A percentile compares a stretch with the other conserved stretches of the same genome.
Conservation (phyloP, 2,888 invertebrate species). For the Carcina quercana region DNA sequence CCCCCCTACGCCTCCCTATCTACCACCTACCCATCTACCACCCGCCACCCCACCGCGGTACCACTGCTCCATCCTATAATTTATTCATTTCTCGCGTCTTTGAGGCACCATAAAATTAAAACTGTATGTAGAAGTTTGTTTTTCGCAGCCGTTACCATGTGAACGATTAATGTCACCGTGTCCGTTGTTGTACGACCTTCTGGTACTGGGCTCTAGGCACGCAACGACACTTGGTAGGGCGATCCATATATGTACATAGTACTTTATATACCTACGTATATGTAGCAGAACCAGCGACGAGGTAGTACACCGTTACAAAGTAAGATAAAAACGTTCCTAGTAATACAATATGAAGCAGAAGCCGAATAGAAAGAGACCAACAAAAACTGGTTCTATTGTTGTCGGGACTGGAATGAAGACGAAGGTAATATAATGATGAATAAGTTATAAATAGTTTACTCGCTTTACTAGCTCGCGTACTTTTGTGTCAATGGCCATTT, state of each 20-base stretch:
- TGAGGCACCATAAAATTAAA: slow-evolving; percentile 21
- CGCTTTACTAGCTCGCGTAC: no score
- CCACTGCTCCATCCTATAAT: slow-evolving; percentile 33
- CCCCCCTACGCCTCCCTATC: slow-evolving; percentile 35
- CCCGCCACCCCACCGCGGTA: slow-evolving; percentile 21
- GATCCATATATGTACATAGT: slow-evolving; percentile 19
- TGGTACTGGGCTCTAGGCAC: slow-evolving; percentile 36
- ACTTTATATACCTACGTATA: slow-evolving; percentile 25
- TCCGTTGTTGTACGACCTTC: slow-evolving; percentile 10
- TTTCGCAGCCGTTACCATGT: slow-evolving; percentile 48
- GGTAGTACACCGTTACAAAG: slow-evolving; percentile 39
- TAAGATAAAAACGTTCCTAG: slow-evolving; percentile 33
- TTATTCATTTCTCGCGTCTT: slow-evolving; percentile 46
- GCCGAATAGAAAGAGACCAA: slow-evolving; percentile 13
- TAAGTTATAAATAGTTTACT: not conserved
- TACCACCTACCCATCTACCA: slow-evolving; percentile 23
- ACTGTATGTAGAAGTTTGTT: slow-evolving; percentile 37
- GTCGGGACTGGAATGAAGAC: not conserved
- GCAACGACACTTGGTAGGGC: slow-evolving; percentile 29
- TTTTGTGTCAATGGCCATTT: no score
- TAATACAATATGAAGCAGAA: slow-evolving; percentile 3
- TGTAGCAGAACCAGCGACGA: slow-evolving; percentile 26
- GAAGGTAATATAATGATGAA: not conserved
- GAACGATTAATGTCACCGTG: slow-evolving; percentile 31
- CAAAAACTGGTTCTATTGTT: slow-evolving; percentile 14